A percentile compares a stretch with the other conserved stretches of the same genome.
Conservation (phyloP, 1,140 invertebrate genomes). For the Mycetomoellerius zeteki region DNA sequence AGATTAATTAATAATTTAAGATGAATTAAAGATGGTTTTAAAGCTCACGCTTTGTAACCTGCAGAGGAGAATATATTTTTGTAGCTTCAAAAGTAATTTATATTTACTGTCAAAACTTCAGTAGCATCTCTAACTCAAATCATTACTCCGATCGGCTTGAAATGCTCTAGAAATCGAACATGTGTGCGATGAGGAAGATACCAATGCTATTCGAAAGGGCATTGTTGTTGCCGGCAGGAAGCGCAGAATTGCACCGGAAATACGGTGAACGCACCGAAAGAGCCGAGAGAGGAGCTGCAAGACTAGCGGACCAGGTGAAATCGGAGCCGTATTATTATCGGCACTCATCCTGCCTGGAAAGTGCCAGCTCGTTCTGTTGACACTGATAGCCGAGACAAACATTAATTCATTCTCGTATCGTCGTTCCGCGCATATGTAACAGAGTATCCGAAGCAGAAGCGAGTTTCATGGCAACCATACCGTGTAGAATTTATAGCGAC, state of each 20-base stretch:
- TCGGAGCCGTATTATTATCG: conserved; percentile 72
- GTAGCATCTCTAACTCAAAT: neutral
- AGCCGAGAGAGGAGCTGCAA: conserved; percentile 31
- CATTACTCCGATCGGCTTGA: neutral
- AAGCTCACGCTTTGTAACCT: neutral
- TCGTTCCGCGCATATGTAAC: neutral
- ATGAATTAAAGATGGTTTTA: too few species aligned
- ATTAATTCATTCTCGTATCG: conserved; percentile 48
- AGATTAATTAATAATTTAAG: too few species aligned
- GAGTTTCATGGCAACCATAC: conserved; percentile 18
- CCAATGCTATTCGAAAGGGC: conserved; percentile 43
- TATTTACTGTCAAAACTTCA: neutral
- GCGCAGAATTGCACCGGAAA: conserved; percentile 71
- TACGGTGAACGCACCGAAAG: conserved; percentile 68
- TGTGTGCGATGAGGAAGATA: conserved; percentile 24
- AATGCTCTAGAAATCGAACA: conserved; percentile 49
- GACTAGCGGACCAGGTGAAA: conserved; percentile 69
- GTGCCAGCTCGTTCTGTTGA: conserved; percentile 66
- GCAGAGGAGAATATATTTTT: neutral
- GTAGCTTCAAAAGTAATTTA: neutral
- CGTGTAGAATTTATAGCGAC: conserved; percentile 22
- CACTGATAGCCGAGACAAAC: conserved; percentile 69
- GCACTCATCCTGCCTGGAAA: conserved; percentile 52
- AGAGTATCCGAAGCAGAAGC: conserved; percentile 32
- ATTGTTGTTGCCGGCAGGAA: conserved; percentile 70